Evolutionary conservation across 1,140 invertebrate species (phyloP).

Genomic region (Xylocopa sonorina): DNA sequence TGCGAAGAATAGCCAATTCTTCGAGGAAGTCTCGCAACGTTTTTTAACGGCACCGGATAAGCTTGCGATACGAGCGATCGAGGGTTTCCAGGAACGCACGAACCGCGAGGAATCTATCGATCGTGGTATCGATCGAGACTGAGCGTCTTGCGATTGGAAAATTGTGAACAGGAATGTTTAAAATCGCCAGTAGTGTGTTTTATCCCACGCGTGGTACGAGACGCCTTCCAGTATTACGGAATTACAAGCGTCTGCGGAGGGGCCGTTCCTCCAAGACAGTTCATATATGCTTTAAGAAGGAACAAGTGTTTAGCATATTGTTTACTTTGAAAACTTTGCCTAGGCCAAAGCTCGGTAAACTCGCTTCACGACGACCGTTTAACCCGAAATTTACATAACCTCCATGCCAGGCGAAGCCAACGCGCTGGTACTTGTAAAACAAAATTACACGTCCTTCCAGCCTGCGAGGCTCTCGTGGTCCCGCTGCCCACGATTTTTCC

Average conservation of each 20-base stretch:
- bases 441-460: neutral
- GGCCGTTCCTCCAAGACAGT: neutral
- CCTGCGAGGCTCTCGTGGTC: neutral
- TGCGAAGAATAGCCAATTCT: neutral
- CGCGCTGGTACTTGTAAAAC: neutral
- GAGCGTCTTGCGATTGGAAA: too few relatives aligned
- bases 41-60: too few relatives aligned
- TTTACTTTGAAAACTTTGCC: constrained; percentile 32
- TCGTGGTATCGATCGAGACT: too few relatives aligned
- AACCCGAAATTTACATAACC: constrained; percentile 13
- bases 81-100: too few relatives aligned
- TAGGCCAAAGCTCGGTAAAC: neutral
- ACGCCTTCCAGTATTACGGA: neutral
- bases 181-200: too few relatives aligned
- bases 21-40: too few relatives aligned
- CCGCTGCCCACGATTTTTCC: too few relatives aligned
- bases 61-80: neutral
- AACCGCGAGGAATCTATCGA: too few relatives aligned
- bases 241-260: constrained; percentile 6
- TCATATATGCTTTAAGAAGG: constrained; percentile 18
- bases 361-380: neutral
- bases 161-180: too few relatives aligned
- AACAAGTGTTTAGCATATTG: constrained; percentile 21
- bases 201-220: too few relatives aligned
- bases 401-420: neutral